These are phyloP conservation scores for Perodicticus potto DNA, from an alignment of 2,797 vertebrate genomes.

Conservation along the genomic window DNA sequence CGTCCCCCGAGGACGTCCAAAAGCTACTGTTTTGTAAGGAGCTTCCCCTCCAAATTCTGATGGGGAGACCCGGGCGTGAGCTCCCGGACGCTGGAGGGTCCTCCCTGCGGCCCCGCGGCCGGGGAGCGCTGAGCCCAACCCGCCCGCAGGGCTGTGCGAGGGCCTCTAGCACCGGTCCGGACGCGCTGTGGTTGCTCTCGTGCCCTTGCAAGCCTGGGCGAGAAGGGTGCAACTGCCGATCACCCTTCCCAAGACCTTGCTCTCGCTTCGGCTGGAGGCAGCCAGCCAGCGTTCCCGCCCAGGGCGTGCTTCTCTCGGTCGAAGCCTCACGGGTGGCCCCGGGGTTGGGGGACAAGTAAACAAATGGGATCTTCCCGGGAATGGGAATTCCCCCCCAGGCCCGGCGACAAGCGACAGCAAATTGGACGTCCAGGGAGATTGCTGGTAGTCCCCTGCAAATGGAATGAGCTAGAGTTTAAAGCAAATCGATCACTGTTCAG, in stretches of 20 bases:
- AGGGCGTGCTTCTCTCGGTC: fast-evolving
- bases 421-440: background rate
- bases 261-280: background rate
- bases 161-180: fast-evolving
- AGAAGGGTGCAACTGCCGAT: background rate
- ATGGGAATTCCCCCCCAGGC: fast-evolving
- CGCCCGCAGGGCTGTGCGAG: fast-evolving
- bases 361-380: background rate
- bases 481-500: background rate
- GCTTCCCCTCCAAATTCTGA: background rate
- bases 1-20: background rate
- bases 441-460: background rate
- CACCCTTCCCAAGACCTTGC: background rate
- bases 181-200: background rate
- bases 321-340: fast-evolving
- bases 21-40: background rate
- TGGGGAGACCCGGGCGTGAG: fast-evolving
- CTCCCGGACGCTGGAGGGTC: fast-evolving
- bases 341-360: background rate
- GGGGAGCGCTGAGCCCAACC: background rate
- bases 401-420: fast-evolving
- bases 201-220: background rate
- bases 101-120: fast-evolving
- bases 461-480: background rate
- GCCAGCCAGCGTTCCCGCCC: no score